Evolutionary conservation across 2,888 invertebrate genomes (phyloP).

Genomic region (Sesia bembeciformis): DNA sequence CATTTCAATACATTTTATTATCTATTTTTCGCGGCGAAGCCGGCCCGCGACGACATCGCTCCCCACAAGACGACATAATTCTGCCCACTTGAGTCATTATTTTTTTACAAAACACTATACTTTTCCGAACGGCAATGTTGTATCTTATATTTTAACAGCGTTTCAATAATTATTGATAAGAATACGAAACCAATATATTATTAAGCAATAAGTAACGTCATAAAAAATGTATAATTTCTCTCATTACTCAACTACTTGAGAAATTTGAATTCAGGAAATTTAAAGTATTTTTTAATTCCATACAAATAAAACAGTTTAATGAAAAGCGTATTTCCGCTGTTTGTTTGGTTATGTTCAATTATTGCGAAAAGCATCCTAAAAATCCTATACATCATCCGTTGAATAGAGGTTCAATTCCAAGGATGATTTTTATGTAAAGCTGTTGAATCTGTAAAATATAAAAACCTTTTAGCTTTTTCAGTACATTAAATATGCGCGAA

Average conservation of each 20-base stretch:
- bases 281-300: too few relatives aligned
- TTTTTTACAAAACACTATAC: slow-evolving; percentile 9
- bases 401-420: slow-evolving; percentile 53
- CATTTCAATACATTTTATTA: slow-evolving; percentile 74
- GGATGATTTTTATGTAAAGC: slow-evolving; percentile 55
- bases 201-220: too few relatives aligned
- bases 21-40: slow-evolving; percentile 59
- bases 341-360: background rate
- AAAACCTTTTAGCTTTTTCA: slow-evolving; percentile 64
- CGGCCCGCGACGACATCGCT: slow-evolving; percentile 10
- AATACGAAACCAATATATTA: too few relatives aligned
- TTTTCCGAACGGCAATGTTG: background rate
- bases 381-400: slow-evolving; percentile 40
- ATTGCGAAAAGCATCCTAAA: background rate
- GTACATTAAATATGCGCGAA: slow-evolving; percentile 71
- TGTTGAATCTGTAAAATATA: slow-evolving; percentile 54
- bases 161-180: slow-evolving; percentile 17
- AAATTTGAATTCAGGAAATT: too few relatives aligned
- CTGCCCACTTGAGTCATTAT: slow-evolving; percentile 30
- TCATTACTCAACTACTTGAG: too few relatives aligned
- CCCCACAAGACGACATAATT: slow-evolving; percentile 30
- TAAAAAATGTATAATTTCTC: too few relatives aligned
- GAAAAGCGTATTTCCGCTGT: background rate
- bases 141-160: slow-evolving; percentile 1
- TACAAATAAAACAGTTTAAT: background rate